Evolutionary conservation across 1,140 invertebrate species (phyloP).

Genomic region (Plectrocnemia conspersa): DNA sequence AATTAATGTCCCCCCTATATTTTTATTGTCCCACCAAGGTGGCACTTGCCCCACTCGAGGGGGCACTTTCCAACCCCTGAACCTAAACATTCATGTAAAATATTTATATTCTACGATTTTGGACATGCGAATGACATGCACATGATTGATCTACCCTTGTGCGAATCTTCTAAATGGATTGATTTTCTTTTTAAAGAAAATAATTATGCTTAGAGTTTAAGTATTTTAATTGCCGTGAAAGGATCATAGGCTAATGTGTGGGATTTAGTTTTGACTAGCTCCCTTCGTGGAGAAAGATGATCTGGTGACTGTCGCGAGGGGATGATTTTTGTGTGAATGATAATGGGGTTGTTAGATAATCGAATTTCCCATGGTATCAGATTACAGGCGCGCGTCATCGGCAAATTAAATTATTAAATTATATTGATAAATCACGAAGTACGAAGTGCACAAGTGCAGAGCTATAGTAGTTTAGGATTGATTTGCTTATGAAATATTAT

Average conservation of each 20-base stretch:
- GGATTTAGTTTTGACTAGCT: too few relatives aligned
- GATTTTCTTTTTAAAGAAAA: too few relatives aligned
- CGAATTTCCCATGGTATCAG: conserved; percentile 35
- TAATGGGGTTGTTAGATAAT: conserved; percentile 30
- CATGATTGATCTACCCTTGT: too few relatives aligned
- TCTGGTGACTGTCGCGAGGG: neutral
- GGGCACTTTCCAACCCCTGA: conserved; percentile 10
- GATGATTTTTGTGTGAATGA: conserved; percentile 1
- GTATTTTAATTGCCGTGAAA: too few relatives aligned
- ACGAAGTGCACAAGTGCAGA: neutral
- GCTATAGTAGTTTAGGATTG: neutral
- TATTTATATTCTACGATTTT: too few relatives aligned
- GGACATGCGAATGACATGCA: too few relatives aligned
- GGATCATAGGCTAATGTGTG: too few relatives aligned
- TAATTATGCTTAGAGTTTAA: too few relatives aligned
- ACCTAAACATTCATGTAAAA: too few relatives aligned
- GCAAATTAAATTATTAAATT: conserved; percentile 35
- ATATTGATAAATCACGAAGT: conserved; percentile 35
- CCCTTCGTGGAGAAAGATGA: neutral
- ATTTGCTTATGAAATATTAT: too few relatives aligned
- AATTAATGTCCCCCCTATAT: conserved; percentile 50
- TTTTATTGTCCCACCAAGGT: conserved; percentile 34
- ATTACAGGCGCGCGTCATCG: conserved; percentile 31
- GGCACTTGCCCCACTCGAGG: conserved; percentile 7
- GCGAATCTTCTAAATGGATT: too few relatives aligned